phyloP scores from a whole-genome alignment of 2,888 invertebrate genomes.

The Melangyna quadrimaculata region DNA sequence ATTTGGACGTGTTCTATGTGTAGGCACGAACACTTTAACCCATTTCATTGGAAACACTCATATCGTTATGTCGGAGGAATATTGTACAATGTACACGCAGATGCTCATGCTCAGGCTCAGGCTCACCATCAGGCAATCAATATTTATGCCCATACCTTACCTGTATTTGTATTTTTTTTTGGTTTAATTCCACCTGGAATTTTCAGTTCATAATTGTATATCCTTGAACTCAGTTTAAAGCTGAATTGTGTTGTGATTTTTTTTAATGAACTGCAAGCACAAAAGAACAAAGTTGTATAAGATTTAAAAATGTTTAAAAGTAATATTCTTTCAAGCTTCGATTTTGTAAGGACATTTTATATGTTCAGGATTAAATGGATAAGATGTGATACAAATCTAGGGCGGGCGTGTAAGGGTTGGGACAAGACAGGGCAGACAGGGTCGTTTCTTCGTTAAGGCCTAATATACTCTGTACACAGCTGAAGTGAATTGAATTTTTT shows the following conservation, averaged over 20 bases:
- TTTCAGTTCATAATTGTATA: slow-evolving; percentile 9
- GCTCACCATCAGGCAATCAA: not conserved
- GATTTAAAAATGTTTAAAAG: not conserved
- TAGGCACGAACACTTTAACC: slow-evolving; percentile 22
- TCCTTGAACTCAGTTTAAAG: slow-evolving; percentile 19
- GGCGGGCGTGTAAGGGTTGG: too few species aligned
- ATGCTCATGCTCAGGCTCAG: not conserved
- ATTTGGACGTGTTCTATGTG: slow-evolving; percentile 28
- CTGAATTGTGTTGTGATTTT: not conserved
- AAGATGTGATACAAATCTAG: too few species aligned
- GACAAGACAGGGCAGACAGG: too few species aligned
- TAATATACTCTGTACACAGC: too few species aligned
- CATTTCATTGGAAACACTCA: slow-evolving; percentile 16
- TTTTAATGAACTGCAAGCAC: not conserved
- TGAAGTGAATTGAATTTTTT: too few species aligned
- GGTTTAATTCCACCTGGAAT: slow-evolving; percentile 8
- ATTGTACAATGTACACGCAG: slow-evolving; percentile 1
- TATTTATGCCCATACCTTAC: not conserved
- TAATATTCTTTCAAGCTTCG: not conserved
- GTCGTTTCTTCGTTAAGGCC: too few species aligned
- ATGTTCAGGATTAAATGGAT: too few species aligned
- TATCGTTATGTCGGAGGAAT: not conserved
- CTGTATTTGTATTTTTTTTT: not conserved
- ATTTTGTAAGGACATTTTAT: too few species aligned
- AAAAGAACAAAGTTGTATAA: not conserved